These are phyloP conservation scores for Tapera naevia DNA, from an alignment of 2,797 vertebrate genomes.

Conservation along the genomic window DNA sequence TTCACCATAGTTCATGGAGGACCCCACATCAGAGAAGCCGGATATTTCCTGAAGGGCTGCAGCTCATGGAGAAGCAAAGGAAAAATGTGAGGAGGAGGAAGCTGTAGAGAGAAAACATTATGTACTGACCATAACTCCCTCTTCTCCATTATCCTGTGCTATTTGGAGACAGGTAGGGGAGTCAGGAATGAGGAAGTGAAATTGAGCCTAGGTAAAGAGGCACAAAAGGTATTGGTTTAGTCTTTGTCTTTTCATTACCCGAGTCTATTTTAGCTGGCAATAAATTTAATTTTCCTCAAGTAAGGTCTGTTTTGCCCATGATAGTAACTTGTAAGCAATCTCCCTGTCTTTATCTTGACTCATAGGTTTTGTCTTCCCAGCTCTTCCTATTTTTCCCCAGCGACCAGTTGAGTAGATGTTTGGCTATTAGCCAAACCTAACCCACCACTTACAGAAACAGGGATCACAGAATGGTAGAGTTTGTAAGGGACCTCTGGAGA, in stretches of 20 bases:
- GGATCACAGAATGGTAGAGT: too few species aligned
- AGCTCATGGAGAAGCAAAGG: neutral
- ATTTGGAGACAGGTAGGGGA: neutral
- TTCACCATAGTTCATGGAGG: accelerated
- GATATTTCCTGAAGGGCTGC: neutral
- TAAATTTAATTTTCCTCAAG: neutral
- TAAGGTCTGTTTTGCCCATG: neutral
- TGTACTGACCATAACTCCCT: accelerated
- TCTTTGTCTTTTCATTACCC: neutral
- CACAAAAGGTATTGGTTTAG: neutral
- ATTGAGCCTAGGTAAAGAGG: neutral
- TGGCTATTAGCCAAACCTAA: neutral
- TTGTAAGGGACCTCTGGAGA: too few species aligned
- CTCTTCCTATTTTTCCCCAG: neutral
- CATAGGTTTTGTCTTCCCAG: neutral
- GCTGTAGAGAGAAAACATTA: neutral
- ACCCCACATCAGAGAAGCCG: accelerated
- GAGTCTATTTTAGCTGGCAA: neutral
- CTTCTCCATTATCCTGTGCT: neutral
- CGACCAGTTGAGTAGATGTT: neutral
- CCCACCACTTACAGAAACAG: neutral
- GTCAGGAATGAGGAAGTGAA: neutral
- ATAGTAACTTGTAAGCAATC: neutral
- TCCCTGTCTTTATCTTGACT: neutral
- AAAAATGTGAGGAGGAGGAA: neutral